phyloP scores from a whole-genome alignment of 2,113 vertebrate species.

The Calypte anna region DNA sequence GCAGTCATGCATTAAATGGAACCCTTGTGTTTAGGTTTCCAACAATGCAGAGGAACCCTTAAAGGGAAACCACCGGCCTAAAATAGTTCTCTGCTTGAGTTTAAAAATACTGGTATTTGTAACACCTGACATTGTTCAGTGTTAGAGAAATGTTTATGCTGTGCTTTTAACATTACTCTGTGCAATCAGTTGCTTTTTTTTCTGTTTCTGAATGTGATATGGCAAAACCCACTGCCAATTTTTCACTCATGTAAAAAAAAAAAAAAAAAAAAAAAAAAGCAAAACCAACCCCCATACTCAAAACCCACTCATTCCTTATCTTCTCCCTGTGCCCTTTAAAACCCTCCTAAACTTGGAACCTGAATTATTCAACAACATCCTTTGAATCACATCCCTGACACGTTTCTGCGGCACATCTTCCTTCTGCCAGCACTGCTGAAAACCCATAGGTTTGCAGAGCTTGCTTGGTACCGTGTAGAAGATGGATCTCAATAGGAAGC shows the following conservation, averaged over 20 bases:
- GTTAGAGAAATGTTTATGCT: not conserved
- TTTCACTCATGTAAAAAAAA: not conserved
- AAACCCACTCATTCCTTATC: slow-evolving; percentile 1
- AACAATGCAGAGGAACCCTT: slow-evolving; percentile 19
- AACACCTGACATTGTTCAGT: slow-evolving; percentile 5
- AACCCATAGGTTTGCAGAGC: not conserved
- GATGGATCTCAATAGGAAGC: not conserved
- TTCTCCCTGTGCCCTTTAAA: slow-evolving; percentile 41
- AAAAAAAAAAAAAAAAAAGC: not conserved
- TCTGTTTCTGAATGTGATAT: not conserved
- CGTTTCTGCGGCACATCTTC: slow-evolving; percentile 5
- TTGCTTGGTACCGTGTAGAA: not conserved
- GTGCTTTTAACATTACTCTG: not conserved
- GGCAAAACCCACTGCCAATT: not conserved
- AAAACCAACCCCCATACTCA: not conserved
- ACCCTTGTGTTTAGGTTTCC: slow-evolving; percentile 44
- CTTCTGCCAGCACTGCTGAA: not conserved
- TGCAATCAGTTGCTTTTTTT: slow-evolving; percentile 13
- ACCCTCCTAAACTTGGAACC: not conserved
- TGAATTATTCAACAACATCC: slow-evolving; percentile 45
- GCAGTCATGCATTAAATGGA: slow-evolving; percentile 48
- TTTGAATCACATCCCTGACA: slow-evolving; percentile 1
- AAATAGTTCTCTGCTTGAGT: slow-evolving; percentile 35
- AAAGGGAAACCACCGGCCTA: slow-evolving; percentile 32
- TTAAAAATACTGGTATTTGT: slow-evolving; percentile 16